Percentiles rank a stretch among this genome's conserved stretches.
These are phyloP conservation scores for Otolemur crassicaudatus DNA, from an alignment of 2,797 vertebrate species.

Conservation along the genomic window DNA sequence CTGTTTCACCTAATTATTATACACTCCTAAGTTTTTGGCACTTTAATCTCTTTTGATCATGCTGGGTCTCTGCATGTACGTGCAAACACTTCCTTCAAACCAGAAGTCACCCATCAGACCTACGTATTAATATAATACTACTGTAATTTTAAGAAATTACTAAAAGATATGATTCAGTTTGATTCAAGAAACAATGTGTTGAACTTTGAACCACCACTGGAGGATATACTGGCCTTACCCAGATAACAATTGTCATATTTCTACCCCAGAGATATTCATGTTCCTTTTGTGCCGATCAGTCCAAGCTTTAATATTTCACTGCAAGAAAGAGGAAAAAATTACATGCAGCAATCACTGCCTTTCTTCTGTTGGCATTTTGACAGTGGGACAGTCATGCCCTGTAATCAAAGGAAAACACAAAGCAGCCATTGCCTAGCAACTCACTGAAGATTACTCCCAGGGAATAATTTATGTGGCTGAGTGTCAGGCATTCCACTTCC, in stretches of 20 bases:
- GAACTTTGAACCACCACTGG: not conserved
- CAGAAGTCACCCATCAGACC: not conserved
- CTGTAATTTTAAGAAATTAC: not conserved
- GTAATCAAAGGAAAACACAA: slow-evolving; percentile 78
- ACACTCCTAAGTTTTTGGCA: not conserved
- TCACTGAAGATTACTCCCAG: slow-evolving; percentile 58
- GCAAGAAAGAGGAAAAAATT: slow-evolving; percentile 34
- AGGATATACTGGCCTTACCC: slow-evolving; percentile 9
- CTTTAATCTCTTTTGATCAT: not conserved
- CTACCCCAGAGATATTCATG: not conserved
- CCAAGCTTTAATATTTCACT: slow-evolving; percentile 45
- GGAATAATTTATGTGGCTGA: slow-evolving; percentile 63
- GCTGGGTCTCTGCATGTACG: not conserved
- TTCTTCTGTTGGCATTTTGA: slow-evolving; percentile 67
- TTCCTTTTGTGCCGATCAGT: not conserved
- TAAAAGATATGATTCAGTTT: not conserved
- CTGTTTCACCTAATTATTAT: not conserved
- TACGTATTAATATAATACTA: not conserved
- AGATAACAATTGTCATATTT: not conserved
- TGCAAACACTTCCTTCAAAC: not conserved
- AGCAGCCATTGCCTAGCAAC: slow-evolving; percentile 67
- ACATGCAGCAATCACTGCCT: slow-evolving; percentile 42
- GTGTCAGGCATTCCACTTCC: not conserved
- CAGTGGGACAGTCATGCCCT: slow-evolving; percentile 61
- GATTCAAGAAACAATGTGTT: not conserved